Base-by-base conservation (phyloP, 2,797 vertebrate genomes). In the Pseudomugil tenellus region DNA sequence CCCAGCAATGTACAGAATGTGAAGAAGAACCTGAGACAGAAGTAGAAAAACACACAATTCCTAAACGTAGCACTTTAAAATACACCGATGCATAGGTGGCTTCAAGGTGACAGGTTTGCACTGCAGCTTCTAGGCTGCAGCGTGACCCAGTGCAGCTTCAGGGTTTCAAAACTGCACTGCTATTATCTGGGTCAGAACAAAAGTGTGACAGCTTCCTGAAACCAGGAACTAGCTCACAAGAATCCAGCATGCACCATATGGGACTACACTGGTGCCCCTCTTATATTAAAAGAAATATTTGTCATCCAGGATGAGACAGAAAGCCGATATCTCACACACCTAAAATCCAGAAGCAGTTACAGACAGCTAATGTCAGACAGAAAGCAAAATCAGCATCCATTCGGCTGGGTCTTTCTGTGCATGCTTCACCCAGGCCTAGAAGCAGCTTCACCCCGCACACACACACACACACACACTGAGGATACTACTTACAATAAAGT, bases 291-390 rank as follows among this genome's bases (percentile, higher is more conserved):
- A 56, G 28, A 51, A 37, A 58, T 34, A 41, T 48, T 53, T 34
- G 58, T 25, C 8, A 59, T 78, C 29, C 26, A 35, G 28, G 19
- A 48, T 37, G 46, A 26, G 14, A 55, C 34, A 71, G 53, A 29
- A 66, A 57, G 64, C 66, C 37, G 26, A 34, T 23, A 32, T 49
- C 14, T 52, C 6, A 3, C 3, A 13, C 57, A 32, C 46, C 58
- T n/a, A n/a, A n/a, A n/a, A n/a, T n/a, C 55, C 68, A 76, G 63
- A 54, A 63, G 61, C 67, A 65, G 53, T 49, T 46, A 72, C 37
- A 75, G 46, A 58, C 41, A 26, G 60, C 70, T 70, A 78, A 77
- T 75, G 76, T 80, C 76, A 86, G 76, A 51, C 65, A 77, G 72
- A 80, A 70, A 66, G n/a, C n/a, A 80, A 72, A 70, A 83, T 57